These are phyloP conservation scores for Todus mexicanus DNA, from an alignment of 2,797 vertebrate genomes.

Conservation along the genomic window DNA sequence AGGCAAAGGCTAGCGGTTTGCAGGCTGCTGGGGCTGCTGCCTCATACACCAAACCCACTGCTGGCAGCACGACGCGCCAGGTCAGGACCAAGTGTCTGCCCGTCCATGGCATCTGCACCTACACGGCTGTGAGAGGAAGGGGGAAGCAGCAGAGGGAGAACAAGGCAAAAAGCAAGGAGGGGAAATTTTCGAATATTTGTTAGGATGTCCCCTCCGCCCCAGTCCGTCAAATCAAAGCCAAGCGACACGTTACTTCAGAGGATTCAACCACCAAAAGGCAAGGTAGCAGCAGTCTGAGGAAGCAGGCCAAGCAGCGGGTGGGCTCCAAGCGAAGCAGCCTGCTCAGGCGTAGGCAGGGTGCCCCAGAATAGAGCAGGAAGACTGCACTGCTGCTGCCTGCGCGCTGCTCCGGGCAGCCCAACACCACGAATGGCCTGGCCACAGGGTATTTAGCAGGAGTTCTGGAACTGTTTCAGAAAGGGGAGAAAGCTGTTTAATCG, in stretches of 20 bases:
- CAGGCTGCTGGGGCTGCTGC: background rate
- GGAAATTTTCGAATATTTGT: background rate
- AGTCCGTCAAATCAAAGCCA: background rate
- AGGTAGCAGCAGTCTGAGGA: background rate
- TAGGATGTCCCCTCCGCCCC: background rate
- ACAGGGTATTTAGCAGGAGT: background rate
- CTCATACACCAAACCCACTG: background rate
- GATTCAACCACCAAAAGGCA: background rate
- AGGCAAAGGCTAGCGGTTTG: background rate
- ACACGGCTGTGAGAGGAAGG: background rate
- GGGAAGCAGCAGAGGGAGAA: background rate
- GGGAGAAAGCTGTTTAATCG: background rate
- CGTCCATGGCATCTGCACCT: rapidly evolving
- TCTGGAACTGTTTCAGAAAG: background rate
- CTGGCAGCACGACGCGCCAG: background rate
- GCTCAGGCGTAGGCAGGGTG: rapidly evolving
- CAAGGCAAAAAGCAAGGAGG: background rate
- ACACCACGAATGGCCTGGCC: background rate
- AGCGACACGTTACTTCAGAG: background rate
- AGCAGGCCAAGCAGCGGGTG: background rate
- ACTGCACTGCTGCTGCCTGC: background rate
- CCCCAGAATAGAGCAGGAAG: background rate
- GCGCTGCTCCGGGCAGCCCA: background rate
- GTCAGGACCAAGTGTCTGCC: background rate
- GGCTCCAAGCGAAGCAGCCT: background rate